A percentile compares a stretch with the other conserved stretches of the same genome.
Conservation (phyloP, 2,888 invertebrate species). For the Cheilosia vernalis region DNA sequence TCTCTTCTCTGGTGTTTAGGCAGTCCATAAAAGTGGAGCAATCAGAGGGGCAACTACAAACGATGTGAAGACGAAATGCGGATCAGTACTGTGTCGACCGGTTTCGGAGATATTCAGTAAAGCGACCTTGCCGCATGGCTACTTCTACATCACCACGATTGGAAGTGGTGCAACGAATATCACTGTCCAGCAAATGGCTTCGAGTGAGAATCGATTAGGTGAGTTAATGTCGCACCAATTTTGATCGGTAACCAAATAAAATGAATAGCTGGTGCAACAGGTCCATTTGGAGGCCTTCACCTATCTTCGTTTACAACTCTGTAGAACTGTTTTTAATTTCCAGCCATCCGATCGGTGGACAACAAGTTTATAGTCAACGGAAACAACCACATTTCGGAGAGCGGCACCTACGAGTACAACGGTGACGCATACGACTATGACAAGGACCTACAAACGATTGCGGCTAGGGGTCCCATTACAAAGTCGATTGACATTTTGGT, state of each 20-base stretch:
- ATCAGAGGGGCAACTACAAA: constrained; percentile 81
- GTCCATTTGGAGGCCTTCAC: too few relatives aligned
- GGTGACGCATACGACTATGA: constrained; percentile 92
- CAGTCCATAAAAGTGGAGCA: constrained; percentile 80
- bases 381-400: constrained; percentile 89
- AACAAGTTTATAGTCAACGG: constrained; percentile 93
- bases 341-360: constrained; percentile 90
- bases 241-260: too few relatives aligned
- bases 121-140: constrained; percentile 90
- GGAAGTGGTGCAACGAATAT: constrained; percentile 94
- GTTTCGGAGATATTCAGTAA: constrained; percentile 92
- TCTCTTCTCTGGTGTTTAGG: constrained; percentile 75
- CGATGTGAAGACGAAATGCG: constrained; percentile 83
- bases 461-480: constrained; percentile 79
- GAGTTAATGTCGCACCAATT: constrained; percentile 77
- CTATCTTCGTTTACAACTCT: not conserved
- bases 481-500: constrained; percentile 79
- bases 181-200: constrained; percentile 90
- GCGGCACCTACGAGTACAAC: constrained; percentile 89
- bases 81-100: constrained; percentile 86
- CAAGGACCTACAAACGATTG: constrained; percentile 83
- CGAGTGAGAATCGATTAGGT: constrained; percentile 93
- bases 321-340: not conserved
- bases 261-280: not conserved
- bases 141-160: constrained; percentile 91